Percentiles rank a stretch among this genome's conserved stretches.
These are phyloP conservation scores for Arge pagana DNA, from an alignment of 2,888 invertebrate species.

Conservation along the genomic window DNA sequence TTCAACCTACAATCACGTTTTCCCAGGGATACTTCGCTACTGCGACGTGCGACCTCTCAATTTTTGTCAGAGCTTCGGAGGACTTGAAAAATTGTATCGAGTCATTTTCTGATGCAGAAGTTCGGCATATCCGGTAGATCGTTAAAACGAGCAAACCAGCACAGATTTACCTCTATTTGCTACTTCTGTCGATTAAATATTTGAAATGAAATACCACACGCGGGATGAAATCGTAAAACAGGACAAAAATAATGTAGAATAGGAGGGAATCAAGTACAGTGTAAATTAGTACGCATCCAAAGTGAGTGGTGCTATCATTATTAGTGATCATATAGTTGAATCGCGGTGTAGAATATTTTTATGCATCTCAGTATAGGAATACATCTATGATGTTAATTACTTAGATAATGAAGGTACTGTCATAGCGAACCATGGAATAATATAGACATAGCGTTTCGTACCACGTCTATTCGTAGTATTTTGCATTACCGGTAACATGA, in stretches of 20 bases:
- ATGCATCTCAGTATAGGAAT: conserved; percentile 3
- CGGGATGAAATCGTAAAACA: too few species aligned
- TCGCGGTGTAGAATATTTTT: conserved; percentile 18
- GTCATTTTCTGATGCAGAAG: too few species aligned
- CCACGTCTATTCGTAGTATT: conserved; percentile 11
- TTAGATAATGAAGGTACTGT: conserved; percentile 4
- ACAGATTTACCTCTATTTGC: too few species aligned
- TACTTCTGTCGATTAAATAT: too few species aligned
- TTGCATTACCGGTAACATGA: conserved; percentile 9
- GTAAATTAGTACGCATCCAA: conserved; percentile 8
- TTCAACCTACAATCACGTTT: too few species aligned
- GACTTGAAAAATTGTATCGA: too few species aligned
- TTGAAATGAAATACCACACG: too few species aligned
- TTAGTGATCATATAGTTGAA: conserved; percentile 10
- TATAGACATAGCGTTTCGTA: conserved; percentile 11
- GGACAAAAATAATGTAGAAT: conserved; percentile 1
- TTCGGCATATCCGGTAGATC: too few species aligned
- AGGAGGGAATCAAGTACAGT: conserved; percentile 6
- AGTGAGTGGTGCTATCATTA: conserved; percentile 15
- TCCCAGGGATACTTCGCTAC: too few species aligned
- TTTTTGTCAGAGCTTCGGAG: too few species aligned
- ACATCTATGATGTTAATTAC: conserved; percentile 5
- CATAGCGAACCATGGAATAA: conserved; percentile 2
- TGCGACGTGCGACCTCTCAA: too few species aligned
- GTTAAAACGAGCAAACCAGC: too few species aligned